Base-by-base conservation (phyloP, 1,140 invertebrate species). In the Palaemon carinicauda region DNA sequence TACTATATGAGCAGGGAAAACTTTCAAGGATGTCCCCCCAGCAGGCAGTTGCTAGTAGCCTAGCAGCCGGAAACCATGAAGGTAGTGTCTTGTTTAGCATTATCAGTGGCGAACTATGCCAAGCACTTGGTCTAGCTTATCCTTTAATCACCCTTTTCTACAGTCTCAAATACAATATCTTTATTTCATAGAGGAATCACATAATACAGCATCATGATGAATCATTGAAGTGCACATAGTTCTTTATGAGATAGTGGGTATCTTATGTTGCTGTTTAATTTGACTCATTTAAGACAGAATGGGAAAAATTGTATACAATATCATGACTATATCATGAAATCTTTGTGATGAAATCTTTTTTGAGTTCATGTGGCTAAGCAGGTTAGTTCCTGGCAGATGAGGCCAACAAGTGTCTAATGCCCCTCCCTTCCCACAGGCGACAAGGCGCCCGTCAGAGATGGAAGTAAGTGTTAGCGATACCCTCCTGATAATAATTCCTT, bases 391-490 rank as follows among this genome's bases (percentile, higher is more conserved):
- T 53, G n/a, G n/a, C 51, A 27, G 75, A 80, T 73, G 65, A 75
- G 65, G 65, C 41, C 54, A 24, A 50, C 19, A 83, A 75, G 56
- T 54, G 56, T 80, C 84, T 86, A 86, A 86, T 86, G 78, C 65
- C 27, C 75, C 51, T 86, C 84, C 84, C 77, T 86, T 65, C 84
- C 84, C 84, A 86, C 84, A 86, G 84, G 84, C 84, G 84, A 86
- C 75, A 86, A 86, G 84, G 80, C 73, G 21, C 84, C 84, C 50
- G 65, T 80, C 53, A 79, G 84, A 53, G 84, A 86, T 74, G 84
- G 84, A 86, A 80, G 84, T 86, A 86, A 86, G 84, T 86, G 84
- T 78, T 41, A 56, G 53, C 60, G 7, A 56, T 65, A 84, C 56
- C 4, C n/a, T 31, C 41, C 41, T 41, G 41, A 41, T 41, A 41